Conservation (phyloP, 2,888 invertebrate species). For the Lucinisca nassula region DNA sequence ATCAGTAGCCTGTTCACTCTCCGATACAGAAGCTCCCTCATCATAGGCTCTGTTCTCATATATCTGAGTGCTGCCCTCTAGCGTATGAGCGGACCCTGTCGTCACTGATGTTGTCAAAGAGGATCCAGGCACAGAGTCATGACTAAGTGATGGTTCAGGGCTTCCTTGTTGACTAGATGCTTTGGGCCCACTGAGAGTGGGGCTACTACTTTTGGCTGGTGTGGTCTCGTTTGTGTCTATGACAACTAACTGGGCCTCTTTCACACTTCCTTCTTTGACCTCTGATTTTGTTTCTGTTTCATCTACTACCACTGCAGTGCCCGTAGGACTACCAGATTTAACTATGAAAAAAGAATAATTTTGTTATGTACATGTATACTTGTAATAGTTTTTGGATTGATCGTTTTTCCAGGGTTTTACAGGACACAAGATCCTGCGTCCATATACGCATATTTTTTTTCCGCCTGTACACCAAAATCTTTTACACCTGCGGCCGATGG, state of each 20-base stretch:
- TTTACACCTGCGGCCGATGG: no score
- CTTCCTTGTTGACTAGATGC: not conserved
- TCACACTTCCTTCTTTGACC: not conserved
- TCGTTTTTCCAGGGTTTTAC: no score
- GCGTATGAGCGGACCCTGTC: constrained; percentile 63
- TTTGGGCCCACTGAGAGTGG: not conserved
- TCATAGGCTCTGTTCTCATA: constrained; percentile 80
- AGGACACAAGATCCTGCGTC: no score
- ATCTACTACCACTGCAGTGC: not conserved
- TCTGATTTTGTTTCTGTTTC: not conserved
- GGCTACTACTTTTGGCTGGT: not conserved
- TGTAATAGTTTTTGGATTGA: no score
- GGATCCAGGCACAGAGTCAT: constrained; percentile 23
- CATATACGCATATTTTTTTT: no score
- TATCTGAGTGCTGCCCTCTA: constrained; percentile 63
- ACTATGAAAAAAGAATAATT: not conserved
- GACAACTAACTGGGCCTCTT: not conserved
- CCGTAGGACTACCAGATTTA: not conserved
- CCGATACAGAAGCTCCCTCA: constrained; percentile 66
- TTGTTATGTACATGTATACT: no score
- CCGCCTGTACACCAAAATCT: no score
- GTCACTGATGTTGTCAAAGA: constrained; percentile 58
- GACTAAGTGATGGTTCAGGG: not conserved
- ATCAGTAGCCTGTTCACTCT: constrained; percentile 67
- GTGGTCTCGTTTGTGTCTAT: not conserved